phyloP scores from a whole-genome alignment of 2,888 invertebrate species.

The Hyalella azteca region DNA sequence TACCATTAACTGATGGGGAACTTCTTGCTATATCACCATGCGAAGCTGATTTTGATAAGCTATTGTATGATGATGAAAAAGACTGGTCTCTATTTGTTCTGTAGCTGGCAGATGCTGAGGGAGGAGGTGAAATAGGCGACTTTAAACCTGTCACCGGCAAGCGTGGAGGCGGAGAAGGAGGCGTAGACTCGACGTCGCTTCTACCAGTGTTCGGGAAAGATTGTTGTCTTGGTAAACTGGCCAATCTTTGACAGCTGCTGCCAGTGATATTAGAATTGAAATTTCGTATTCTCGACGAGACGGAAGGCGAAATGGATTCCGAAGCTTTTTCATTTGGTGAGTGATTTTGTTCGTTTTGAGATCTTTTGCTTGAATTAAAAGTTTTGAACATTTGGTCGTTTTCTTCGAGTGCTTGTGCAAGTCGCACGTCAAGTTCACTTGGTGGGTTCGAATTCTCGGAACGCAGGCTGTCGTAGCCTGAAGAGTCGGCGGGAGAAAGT shows the following conservation, averaged over 20 bases:
- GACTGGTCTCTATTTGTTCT: conserved; percentile 20
- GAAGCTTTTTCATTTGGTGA: conserved; percentile 3
- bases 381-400: conserved; percentile 57
- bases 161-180: conserved; percentile 49
- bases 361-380: conserved; percentile 46
- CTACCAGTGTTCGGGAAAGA: conserved; percentile 24
- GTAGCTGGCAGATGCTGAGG: neutral
- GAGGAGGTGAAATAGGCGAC: conserved; percentile 39
- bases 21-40: conserved; percentile 45
- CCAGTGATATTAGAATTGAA: conserved; percentile 14
- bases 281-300: conserved; percentile 33
- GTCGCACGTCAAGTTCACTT: conserved; percentile 49
- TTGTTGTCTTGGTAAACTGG: conserved; percentile 23
- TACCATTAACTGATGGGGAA: conserved; percentile 24
- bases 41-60: conserved; percentile 52
- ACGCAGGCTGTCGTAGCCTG: conserved; percentile 50
- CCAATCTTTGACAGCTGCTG: conserved; percentile 3
- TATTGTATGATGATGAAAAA: conserved; percentile 44
- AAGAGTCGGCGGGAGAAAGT: conserved; percentile 47
- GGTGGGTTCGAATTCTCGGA: conserved; percentile 48
- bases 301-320: conserved; percentile 18
- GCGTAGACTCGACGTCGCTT: conserved; percentile 42
- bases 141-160: conserved; percentile 45
- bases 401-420: conserved; percentile 55
- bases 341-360: conserved; percentile 14